These are phyloP conservation scores for Psammodynastes pulverulentus DNA, from an alignment of 2,113 vertebrate genomes.

Conservation along the genomic window DNA sequence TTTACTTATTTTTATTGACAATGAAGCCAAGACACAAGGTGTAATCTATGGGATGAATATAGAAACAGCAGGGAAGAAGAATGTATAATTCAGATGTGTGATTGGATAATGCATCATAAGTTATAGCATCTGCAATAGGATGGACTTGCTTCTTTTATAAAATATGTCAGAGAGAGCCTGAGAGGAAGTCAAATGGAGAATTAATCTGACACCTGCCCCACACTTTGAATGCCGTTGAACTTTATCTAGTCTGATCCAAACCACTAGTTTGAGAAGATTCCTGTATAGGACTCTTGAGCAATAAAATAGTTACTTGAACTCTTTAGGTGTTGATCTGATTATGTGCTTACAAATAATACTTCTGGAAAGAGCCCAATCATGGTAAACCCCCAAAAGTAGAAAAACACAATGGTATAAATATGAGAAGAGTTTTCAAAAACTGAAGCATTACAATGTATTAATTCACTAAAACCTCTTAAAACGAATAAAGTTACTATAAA, in stretches of 20 bases:
- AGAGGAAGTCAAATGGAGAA: background rate
- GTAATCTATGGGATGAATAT: background rate
- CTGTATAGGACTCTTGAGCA: background rate
- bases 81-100: background rate
- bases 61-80: background rate
- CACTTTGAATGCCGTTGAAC: background rate
- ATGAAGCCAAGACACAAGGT: background rate
- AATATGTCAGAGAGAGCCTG: background rate
- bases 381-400: background rate
- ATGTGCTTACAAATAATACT: background rate
- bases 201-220: background rate
- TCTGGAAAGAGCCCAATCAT: background rate
- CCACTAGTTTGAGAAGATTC: background rate
- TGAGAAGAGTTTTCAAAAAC: background rate
- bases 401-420: background rate
- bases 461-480: background rate
- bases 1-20: background rate
- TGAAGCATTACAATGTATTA: background rate
- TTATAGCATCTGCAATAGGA: background rate
- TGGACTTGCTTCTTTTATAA: background rate
- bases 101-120: background rate
- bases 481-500: background rate
- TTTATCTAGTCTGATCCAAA: background rate
- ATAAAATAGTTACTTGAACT: background rate
- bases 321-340: background rate